Percentiles rank a stretch among this genome's conserved stretches.
Evolutionary conservation across 1,140 invertebrate species (phyloP).

Genomic region (Pseudomyrmex concolor): DNA sequence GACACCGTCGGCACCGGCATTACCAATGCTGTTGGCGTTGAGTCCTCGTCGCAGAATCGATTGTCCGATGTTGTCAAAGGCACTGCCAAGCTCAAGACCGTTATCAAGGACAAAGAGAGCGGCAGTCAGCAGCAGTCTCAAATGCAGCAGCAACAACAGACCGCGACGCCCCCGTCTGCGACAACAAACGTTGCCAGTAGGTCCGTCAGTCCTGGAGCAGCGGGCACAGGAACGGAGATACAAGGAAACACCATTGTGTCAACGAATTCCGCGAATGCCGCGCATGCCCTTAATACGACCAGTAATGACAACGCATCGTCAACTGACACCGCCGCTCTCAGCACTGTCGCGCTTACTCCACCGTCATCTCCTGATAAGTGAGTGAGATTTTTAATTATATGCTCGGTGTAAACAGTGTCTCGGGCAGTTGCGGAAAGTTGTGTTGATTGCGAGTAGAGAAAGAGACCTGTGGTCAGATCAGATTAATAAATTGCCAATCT

Average conservation of each 20-base stretch:
- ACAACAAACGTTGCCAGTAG: slow-evolving; percentile 73
- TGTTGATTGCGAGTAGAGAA: slow-evolving; percentile 23
- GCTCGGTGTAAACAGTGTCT: slow-evolving; percentile 46
- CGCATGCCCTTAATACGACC: slow-evolving; percentile 75
- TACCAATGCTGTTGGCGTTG: slow-evolving; percentile 63
- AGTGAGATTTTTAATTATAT: slow-evolving; percentile 82
- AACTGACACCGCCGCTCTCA: slow-evolving; percentile 77
- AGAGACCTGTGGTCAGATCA: too few relatives aligned
- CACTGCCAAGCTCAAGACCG: slow-evolving; percentile 87
- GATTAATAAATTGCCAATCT: slow-evolving; percentile 18
- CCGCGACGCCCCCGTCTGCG: too few relatives aligned
- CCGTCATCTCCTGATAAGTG: slow-evolving; percentile 88
- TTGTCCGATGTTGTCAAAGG: slow-evolving; percentile 93
- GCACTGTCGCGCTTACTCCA: slow-evolving; percentile 86
- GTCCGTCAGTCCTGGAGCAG: slow-evolving; percentile 82
- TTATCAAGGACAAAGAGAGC: slow-evolving; percentile 81
- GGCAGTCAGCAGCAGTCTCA: slow-evolving; percentile 49
- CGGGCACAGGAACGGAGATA: slow-evolving; percentile 65
- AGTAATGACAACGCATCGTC: slow-evolving; percentile 80
- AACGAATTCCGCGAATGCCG: slow-evolving; percentile 83
- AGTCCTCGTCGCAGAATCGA: slow-evolving; percentile 85
- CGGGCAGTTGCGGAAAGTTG: slow-evolving; percentile 54
- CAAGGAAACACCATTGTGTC: slow-evolving; percentile 59
- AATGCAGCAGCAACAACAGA: slow-evolving; percentile 42
- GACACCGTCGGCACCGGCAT: slow-evolving; percentile 56